Evolutionary conservation across 2,888 invertebrate species (phyloP).

Genomic region (Blomia tropicalis): DNA sequence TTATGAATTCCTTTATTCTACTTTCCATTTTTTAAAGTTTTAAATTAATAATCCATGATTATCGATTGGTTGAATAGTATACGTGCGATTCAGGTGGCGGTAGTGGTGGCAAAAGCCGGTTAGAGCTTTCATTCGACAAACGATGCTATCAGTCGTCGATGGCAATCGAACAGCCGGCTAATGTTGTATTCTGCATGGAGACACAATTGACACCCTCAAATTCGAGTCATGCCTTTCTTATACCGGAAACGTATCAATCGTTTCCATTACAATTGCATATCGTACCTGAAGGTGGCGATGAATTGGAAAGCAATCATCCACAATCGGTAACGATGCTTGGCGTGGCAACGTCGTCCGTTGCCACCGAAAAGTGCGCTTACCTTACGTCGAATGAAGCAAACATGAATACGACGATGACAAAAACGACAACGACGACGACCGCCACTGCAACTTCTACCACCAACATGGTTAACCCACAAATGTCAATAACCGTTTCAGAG

Average conservation of each 20-base stretch:
- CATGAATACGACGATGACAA: background rate
- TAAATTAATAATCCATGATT: too few species aligned
- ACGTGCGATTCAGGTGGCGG: too few species aligned
- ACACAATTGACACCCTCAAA: background rate
- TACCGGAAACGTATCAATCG: background rate
- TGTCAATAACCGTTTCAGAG: background rate
- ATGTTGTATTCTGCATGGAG: background rate
- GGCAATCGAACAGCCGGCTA: background rate
- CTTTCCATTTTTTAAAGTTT: too few species aligned
- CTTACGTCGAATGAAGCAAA: background rate
- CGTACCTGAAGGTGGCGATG: background rate
- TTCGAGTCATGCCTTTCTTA: slow-evolving; percentile 3
- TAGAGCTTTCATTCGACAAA: slow-evolving; percentile 5
- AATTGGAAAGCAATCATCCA: background rate
- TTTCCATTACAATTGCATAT: slow-evolving; percentile 2
- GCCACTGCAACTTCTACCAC: background rate
- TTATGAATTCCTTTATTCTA: too few species aligned
- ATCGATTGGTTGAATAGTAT: too few species aligned
- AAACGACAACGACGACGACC: too few species aligned
- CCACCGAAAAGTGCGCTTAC: background rate
- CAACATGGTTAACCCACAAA: background rate
- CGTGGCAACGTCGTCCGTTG: background rate
- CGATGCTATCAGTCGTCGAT: background rate
- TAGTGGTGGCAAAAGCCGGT: background rate
- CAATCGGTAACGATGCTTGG: slow-evolving; percentile 10